A percentile compares a stretch with the other conserved stretches of the same genome.
These are phyloP conservation scores for Myripristis jacobus DNA, from an alignment of 2,797 vertebrate species.

Conservation along the genomic window DNA sequence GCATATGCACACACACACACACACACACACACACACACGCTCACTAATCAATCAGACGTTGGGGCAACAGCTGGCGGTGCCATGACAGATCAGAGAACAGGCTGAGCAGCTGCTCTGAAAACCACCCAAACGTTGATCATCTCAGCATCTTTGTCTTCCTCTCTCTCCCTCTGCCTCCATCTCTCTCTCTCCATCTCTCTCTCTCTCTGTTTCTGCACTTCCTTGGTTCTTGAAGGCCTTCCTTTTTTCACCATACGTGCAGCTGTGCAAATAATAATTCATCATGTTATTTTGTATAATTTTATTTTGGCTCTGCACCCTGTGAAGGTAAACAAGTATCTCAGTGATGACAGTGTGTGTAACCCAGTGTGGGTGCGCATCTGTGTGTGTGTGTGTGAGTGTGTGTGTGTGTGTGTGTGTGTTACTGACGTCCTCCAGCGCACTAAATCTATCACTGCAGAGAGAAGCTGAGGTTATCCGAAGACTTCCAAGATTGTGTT, in stretches of 20 bases:
- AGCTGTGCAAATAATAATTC: constrained; percentile 21
- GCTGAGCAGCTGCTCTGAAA: constrained; percentile 33
- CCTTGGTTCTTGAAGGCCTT: constrained; percentile 4
- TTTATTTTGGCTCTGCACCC: not conserved
- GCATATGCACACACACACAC: not conserved
- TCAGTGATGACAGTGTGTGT: not conserved
- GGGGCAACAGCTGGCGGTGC: constrained; percentile 32
- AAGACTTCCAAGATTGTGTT: not conserved
- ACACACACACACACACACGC: not conserved
- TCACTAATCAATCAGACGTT: constrained; percentile 22
- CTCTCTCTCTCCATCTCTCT: not conserved
- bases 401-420: not conserved
- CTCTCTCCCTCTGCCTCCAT: not conserved
- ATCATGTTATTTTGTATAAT: not conserved
- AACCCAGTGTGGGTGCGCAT: not conserved
- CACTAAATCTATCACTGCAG: not conserved
- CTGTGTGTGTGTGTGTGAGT: no score
- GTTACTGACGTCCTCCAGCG: not conserved
- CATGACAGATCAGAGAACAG: constrained; percentile 23
- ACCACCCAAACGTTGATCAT: constrained; percentile 26
- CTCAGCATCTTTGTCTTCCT: constrained; percentile 14
- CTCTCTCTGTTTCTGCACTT: constrained; percentile 1
- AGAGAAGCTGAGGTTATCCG: not conserved
- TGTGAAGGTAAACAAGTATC: constrained; percentile 2
- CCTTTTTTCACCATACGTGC: constrained; percentile 1